These are phyloP conservation scores for Morelia viridis DNA, from an alignment of 2,797 vertebrate species.

Conservation along the genomic window DNA sequence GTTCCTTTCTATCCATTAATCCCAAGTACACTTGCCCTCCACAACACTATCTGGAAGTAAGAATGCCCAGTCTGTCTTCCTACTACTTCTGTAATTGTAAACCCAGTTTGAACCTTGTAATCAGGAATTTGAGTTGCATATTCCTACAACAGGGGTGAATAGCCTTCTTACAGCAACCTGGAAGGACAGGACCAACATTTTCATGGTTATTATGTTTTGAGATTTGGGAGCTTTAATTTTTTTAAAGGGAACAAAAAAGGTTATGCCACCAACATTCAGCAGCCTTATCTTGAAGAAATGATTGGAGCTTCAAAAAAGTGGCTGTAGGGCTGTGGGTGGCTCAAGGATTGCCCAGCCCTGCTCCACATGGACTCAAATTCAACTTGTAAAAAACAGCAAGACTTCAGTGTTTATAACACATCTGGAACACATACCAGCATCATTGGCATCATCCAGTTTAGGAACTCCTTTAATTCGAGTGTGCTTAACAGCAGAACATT, in stretches of 20 bases:
- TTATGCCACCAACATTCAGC: neutral
- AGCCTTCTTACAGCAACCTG: neutral
- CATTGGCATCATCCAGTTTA: constrained; percentile 97
- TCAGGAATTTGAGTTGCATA: neutral
- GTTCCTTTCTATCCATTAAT: neutral
- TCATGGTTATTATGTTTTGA: neutral
- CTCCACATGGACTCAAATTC: neutral
- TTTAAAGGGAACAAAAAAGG: neutral
- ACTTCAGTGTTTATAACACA: neutral
- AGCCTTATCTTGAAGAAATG: neutral
- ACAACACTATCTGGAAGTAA: neutral
- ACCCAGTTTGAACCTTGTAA: neutral
- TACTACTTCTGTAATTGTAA: neutral
- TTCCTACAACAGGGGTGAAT: neutral
- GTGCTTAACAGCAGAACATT: constrained; percentile 95
- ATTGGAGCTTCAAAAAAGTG: neutral
- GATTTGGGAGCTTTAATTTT: neutral
- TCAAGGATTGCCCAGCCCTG: neutral
- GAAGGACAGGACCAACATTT: neutral
- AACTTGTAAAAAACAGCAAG: neutral
- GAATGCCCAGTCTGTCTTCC: neutral
- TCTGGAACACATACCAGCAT: constrained; percentile 82
- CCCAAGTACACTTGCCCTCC: neutral
- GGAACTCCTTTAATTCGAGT: constrained; percentile 96
- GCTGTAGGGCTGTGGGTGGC: neutral